Percentiles rank a stretch among this genome's conserved stretches.
Evolutionary conservation across 2,113 vertebrate species (phyloP).

Genomic region (Carettochelys insculpta): DNA sequence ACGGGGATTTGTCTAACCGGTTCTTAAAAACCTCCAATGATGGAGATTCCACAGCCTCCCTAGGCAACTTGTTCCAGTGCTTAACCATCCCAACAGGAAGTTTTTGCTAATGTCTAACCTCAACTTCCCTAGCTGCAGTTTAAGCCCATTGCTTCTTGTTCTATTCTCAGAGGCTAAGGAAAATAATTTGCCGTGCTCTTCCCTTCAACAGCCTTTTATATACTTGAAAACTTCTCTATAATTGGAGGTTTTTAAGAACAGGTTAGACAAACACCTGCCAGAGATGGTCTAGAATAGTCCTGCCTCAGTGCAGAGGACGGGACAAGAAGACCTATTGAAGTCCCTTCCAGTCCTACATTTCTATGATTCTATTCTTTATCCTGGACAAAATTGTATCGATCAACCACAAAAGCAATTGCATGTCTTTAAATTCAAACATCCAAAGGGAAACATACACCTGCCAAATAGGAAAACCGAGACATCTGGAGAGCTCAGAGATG

Average conservation of each 20-base stretch:
- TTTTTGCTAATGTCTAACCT: too few relatives aligned
- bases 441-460: neutral
- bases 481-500: neutral
- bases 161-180: too few relatives aligned
- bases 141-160: too few relatives aligned
- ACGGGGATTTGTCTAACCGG: neutral
- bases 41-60: too few relatives aligned
- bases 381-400: neutral
- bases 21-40: too few relatives aligned
- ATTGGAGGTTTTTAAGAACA: neutral
- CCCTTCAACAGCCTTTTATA: neutral
- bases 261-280: neutral
- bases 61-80: too few relatives aligned
- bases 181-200: neutral
- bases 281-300: neutral
- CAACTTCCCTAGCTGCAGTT: too few relatives aligned
- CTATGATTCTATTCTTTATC: neutral
- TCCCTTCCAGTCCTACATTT: neutral
- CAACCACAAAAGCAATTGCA: neutral
- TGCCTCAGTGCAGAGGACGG: neutral
- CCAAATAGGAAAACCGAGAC: accelerated
- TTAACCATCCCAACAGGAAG: too few relatives aligned
- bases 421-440: neutral
- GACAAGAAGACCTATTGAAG: neutral
- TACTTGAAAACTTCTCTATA: neutral